phyloP scores from a whole-genome alignment of 2,113 vertebrate genomes.

The Dasyornis broadbenti region DNA sequence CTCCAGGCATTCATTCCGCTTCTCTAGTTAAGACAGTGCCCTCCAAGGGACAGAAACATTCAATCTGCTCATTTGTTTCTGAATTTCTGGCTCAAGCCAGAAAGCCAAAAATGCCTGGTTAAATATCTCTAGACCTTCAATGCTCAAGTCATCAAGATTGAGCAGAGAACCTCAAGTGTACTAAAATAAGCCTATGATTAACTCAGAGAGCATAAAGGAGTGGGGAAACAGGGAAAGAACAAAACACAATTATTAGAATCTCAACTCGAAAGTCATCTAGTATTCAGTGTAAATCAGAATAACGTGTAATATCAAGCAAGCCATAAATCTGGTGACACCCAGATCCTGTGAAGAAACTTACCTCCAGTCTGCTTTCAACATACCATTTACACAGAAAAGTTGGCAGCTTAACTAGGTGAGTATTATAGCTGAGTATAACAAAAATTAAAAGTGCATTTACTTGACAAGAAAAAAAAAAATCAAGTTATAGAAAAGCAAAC shows the following conservation, averaged over 20 bases:
- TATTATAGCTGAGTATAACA: not conserved
- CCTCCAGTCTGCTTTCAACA: not conserved
- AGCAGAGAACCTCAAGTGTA: not conserved
- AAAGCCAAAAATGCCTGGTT: not conserved
- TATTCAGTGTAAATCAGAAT: not conserved
- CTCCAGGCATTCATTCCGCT: not conserved
- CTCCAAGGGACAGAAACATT: not conserved
- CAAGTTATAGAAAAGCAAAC: not conserved
- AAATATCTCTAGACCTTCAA: not conserved
- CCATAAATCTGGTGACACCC: not conserved
- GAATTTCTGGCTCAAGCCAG: not conserved
- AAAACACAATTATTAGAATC: not conserved
- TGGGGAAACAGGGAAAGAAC: not conserved
- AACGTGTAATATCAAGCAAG: not conserved
- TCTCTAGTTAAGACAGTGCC: not conserved
- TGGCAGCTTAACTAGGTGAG: constrained; percentile 11
- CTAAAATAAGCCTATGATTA: not conserved
- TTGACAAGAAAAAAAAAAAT: not conserved
- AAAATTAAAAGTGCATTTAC: not conserved
- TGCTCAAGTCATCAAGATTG: not conserved
- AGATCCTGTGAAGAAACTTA: not conserved
- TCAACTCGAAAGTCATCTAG: not conserved
- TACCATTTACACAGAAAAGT: not conserved
- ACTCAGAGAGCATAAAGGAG: not conserved
- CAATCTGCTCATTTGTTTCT: not conserved